Evolutionary conservation across 2,888 invertebrate species (phyloP).

Genomic region (Latheticus oryzae): DNA sequence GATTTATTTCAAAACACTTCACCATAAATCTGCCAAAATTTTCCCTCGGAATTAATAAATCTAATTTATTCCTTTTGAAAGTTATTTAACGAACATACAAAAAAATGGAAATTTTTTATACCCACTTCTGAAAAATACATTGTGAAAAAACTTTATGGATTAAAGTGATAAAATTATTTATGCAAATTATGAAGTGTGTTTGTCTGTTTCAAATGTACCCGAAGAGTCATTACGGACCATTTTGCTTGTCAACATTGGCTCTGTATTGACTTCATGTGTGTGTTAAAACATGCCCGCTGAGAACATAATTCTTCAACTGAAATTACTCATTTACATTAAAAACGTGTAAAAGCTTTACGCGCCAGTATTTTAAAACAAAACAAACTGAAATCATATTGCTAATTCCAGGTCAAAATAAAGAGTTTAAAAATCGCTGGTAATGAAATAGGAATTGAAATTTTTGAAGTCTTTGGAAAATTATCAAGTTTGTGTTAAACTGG

Average conservation of each 20-base stretch:
- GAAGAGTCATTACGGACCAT: constrained; percentile 23
- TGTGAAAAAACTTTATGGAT: constrained; percentile 10
- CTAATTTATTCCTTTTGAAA: constrained; percentile 18
- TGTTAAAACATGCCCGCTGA: constrained; percentile 15
- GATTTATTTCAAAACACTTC: constrained; percentile 36
- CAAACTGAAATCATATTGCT: constrained; percentile 20
- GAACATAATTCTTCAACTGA: constrained; percentile 18
- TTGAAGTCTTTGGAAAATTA: too few relatives aligned
- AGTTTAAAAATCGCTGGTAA: too few relatives aligned
- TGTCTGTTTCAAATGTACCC: constrained; percentile 23
- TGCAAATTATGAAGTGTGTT: constrained; percentile 23
- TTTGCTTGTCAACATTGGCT: constrained; percentile 24
- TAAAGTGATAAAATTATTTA: constrained; percentile 14
- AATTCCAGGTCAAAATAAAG: too few relatives aligned
- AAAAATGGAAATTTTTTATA: constrained; percentile 9
- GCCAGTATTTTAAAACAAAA: constrained; percentile 17
- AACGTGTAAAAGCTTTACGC: constrained; percentile 32
- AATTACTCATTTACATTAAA: constrained; percentile 22
- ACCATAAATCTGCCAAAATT: constrained; percentile 20
- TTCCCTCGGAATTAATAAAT: constrained; percentile 26
- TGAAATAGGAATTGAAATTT: too few relatives aligned
- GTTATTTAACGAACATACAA: neutral
- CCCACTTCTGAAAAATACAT: constrained; percentile 3
- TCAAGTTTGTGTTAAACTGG: too few relatives aligned
- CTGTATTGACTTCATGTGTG: constrained; percentile 28